These are phyloP conservation scores for Urocolius indicus DNA, from an alignment of 2,113 vertebrate genomes.

Conservation along the genomic window DNA sequence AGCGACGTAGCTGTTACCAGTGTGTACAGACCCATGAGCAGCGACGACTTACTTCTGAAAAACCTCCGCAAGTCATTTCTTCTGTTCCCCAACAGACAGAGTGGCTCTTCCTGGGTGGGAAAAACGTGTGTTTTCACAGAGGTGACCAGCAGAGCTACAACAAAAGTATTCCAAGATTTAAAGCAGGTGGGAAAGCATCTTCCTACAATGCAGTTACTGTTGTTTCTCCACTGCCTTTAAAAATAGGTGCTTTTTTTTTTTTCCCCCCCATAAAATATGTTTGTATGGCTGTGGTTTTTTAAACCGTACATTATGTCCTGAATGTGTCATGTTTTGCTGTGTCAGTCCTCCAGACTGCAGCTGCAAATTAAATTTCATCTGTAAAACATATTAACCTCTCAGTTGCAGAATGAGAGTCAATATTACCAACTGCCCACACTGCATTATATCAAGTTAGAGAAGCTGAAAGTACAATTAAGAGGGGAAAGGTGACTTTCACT, in stretches of 20 bases:
- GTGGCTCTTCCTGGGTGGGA: not conserved
- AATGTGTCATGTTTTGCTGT: not conserved
- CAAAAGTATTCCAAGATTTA: not conserved
- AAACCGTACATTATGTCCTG: not conserved
- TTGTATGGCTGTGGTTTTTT: not conserved
- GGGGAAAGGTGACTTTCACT: not conserved
- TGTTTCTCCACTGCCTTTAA: not conserved
- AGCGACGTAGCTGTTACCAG: not conserved
- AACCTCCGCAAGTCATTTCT: not conserved
- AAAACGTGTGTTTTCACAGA: not conserved
- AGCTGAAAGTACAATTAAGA: not conserved
- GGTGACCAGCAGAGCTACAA: not conserved
- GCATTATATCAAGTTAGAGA: not conserved
- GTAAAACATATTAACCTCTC: not conserved
- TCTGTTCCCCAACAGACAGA: not conserved
- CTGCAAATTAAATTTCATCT: not conserved
- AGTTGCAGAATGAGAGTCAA: fast-evolving
- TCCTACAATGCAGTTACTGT: not conserved
- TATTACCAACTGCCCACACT: not conserved
- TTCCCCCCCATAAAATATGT: not conserved
- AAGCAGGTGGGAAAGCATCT: not conserved
- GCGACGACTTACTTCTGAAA: not conserved
- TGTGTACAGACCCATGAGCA: not conserved
- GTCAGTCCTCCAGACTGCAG: not conserved
- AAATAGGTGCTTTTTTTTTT: not conserved